Evolutionary conservation across 2,888 invertebrate genomes (phyloP), one percentile per base, ranked within the genome.

Genomic region (Rotaria socialis): DNA sequence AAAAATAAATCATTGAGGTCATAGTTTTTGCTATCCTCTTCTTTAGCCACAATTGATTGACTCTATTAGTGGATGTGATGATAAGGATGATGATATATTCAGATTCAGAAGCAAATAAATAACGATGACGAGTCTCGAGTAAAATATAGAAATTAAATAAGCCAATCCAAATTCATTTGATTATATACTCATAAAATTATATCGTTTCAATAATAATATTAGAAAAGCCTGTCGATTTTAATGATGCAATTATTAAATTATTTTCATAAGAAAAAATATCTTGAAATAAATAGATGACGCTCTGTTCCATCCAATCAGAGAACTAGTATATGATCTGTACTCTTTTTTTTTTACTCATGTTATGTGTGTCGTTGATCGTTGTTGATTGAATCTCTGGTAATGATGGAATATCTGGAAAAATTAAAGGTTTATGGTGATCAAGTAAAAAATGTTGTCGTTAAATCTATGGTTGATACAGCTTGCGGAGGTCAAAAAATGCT

Each of bases 401-500:
- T 16, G 0, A 84, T 84, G 84, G 84, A 84, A 14, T 84, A 84
- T 55, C n/a, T 84, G 3, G 84, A 84, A 41, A 84, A 84, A 35
- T 35, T 84, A 22, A 84, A 84, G 55, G 41, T 55, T 84, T 52
- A 55, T 7, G 84, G 84, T 41, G 84, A 84, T 56, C 52, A 84
- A 55, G 84, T 84, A 3, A 84, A 84, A 56, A 84, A 84, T 84
- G 84, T 84, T 16, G 52, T 84, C 16, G 84, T 84, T 41, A 84
- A 84, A 56, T 52, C 85, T 52, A 84, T 87, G 47, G 87, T 87
- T 84, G 87, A 87, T 52, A 87, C 87, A 7, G 87, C 85, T 10
- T 80, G 67, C 35, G 80, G 74, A 50, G 87, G 84, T 27, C 85
- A 90, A 88, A 90, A 89, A 88, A 90, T 90, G 8, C 90, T 91